Evolutionary conservation across 1,140 invertebrate genomes (phyloP).

Genomic region (Helicoverpa armigera): DNA sequence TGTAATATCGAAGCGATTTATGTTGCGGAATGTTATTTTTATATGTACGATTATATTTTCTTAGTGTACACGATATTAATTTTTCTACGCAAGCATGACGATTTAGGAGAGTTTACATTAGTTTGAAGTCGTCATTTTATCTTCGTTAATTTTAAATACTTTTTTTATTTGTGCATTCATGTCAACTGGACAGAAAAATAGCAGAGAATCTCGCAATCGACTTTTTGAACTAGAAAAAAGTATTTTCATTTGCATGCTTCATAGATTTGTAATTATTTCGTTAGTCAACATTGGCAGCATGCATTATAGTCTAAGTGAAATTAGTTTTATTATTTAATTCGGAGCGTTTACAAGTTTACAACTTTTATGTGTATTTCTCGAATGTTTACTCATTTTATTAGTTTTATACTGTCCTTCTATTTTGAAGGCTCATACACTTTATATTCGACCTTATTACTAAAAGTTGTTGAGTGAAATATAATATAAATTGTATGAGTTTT

Average conservation of each 20-base stretch:
- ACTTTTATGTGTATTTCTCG: slow-evolving; percentile 4
- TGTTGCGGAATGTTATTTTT: slow-evolving; percentile 37
- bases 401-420: background rate
- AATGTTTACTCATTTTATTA: slow-evolving; percentile 27
- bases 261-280: background rate
- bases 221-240: background rate
- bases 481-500: background rate
- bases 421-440: background rate
- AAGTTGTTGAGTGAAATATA: background rate
- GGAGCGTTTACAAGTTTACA: slow-evolving; percentile 13
- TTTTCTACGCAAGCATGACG: background rate
- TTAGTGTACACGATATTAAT: background rate
- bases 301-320: background rate
- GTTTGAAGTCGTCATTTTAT: no score
- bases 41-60: background rate
- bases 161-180: no score
- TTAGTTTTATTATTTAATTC: background rate
- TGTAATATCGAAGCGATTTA: slow-evolving; percentile 26
- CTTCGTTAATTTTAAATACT: no score
- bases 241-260: background rate
- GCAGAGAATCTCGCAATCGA: no score
- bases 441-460: no score
- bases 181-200: no score
- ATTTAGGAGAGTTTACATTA: background rate
- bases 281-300: background rate